These are phyloP conservation scores for Lepidochrysops patricia DNA, from an alignment of 2,888 invertebrate species.

Conservation along the genomic window DNA sequence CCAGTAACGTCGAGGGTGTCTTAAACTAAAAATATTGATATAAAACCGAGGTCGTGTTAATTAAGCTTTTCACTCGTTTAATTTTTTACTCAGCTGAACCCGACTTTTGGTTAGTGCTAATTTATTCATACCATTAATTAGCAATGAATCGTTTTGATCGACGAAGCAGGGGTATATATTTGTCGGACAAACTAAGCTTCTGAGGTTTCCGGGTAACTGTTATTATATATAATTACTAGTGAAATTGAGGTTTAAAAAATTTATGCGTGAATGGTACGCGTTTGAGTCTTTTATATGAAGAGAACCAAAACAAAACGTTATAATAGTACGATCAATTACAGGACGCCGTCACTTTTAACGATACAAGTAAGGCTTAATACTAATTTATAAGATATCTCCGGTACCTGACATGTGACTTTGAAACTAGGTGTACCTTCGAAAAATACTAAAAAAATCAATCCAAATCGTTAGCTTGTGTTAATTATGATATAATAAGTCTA, in stretches of 20 bases:
- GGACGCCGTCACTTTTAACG: no score
- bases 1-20: slow-evolving; percentile 49
- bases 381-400: no score
- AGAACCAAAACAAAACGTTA: not conserved
- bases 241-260: not conserved
- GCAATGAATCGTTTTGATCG: slow-evolving; percentile 56
- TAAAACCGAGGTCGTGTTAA: slow-evolving; percentile 58
- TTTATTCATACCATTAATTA: slow-evolving; percentile 58
- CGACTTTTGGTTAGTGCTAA: slow-evolving; percentile 51
- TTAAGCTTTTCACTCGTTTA: slow-evolving; percentile 67
- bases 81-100: slow-evolving; percentile 57
- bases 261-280: not conserved
- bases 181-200: slow-evolving; percentile 19
- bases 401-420: no score
- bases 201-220: not conserved
- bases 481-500: not conserved
- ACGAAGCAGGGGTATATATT: slow-evolving; percentile 30
- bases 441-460: not conserved
- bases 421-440: no score
- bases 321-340: not conserved
- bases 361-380: no score
- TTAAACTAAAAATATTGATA: slow-evolving; percentile 71
- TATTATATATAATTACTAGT: not conserved
- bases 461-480: not conserved
- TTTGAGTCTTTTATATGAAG: not conserved